These are phyloP conservation scores for Oscheius sp. DNA, from an alignment of 2,888 invertebrate species.

Conservation along the genomic window DNA sequence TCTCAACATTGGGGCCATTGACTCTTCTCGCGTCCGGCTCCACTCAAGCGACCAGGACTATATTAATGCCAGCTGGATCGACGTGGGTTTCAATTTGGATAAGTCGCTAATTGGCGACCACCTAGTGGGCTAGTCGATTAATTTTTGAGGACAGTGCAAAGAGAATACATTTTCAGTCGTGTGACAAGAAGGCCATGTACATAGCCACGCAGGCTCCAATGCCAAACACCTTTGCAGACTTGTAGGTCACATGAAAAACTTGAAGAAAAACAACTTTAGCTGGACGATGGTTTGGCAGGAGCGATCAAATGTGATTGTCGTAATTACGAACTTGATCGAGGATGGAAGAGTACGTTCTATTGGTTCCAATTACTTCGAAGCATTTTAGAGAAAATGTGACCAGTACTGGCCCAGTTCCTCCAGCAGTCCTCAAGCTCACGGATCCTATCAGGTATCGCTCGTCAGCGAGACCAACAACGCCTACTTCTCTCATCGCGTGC, in stretches of 20 bases:
- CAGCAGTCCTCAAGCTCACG: slow-evolving; percentile 54
- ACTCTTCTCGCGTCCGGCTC: slow-evolving; percentile 64
- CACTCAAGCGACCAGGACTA: slow-evolving; percentile 54
- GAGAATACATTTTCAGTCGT: slow-evolving; percentile 49
- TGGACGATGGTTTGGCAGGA: slow-evolving; percentile 71
- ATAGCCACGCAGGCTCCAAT: slow-evolving; percentile 72
- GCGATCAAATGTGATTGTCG: slow-evolving; percentile 66
- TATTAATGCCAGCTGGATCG: slow-evolving; percentile 62
- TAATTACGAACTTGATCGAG: slow-evolving; percentile 71
- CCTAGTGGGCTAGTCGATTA: slow-evolving; percentile 10
- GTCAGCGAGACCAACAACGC: slow-evolving; percentile 61
- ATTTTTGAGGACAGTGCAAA: slow-evolving; percentile 3
- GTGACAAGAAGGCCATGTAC: slow-evolving; percentile 65
- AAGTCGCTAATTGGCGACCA: slow-evolving; percentile 24
- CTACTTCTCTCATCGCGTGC: slow-evolving; percentile 64
- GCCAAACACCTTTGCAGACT: slow-evolving; percentile 68
- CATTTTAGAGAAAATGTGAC: slow-evolving; percentile 67
- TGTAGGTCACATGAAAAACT: slow-evolving; percentile 6
- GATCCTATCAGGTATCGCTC: slow-evolving; percentile 56
- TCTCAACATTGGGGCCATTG: slow-evolving; percentile 68
- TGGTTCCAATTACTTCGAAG: neutral
- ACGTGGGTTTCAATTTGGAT: slow-evolving; percentile 46
- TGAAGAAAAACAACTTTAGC: neutral
- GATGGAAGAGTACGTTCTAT: slow-evolving; percentile 59
- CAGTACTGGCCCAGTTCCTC: slow-evolving; percentile 66